Evolutionary conservation across 2,797 vertebrate genomes (phyloP).

Genomic region (Botia almorhae): DNA sequence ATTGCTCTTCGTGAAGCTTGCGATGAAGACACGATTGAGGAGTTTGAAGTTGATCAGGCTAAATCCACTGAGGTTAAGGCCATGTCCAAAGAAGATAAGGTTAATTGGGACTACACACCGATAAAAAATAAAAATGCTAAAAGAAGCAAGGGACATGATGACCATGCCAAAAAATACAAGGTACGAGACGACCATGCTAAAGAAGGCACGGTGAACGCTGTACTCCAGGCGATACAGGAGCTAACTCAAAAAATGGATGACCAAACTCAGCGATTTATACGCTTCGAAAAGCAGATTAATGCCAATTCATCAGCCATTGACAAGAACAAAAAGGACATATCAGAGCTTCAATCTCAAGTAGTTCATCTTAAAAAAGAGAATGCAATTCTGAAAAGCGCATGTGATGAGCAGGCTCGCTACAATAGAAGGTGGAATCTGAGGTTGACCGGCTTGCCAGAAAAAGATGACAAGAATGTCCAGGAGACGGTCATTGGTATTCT

Average conservation of each 20-base stretch:
- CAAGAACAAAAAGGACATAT: constrained; percentile 17
- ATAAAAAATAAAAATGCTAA: neutral
- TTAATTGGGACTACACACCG: constrained; percentile 1
- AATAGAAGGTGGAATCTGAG: constrained; percentile 33
- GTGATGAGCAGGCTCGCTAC: neutral
- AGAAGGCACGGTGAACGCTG: neutral
- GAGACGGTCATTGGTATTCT: constrained; percentile 32
- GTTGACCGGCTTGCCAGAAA: constrained; percentile 35
- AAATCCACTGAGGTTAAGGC: neutral
- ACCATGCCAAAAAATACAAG: neutral
- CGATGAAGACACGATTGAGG: neutral
- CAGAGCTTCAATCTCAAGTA: neutral
- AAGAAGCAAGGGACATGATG: neutral
- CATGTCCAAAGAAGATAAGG: neutral
- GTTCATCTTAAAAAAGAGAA: neutral
- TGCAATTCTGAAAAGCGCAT: neutral
- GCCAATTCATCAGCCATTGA: constrained; percentile 9
- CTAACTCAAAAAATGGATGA: constrained; percentile 13
- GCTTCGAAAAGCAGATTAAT: constrained; percentile 6
- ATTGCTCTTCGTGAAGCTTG: neutral
- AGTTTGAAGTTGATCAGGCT: neutral
- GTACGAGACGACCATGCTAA: neutral
- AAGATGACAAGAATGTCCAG: constrained; percentile 26
- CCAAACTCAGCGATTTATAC: constrained; percentile 14
- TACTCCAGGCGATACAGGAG: neutral